phyloP scores from a whole-genome alignment of 2,113 vertebrate species.

The Saguinus imperator region DNA sequence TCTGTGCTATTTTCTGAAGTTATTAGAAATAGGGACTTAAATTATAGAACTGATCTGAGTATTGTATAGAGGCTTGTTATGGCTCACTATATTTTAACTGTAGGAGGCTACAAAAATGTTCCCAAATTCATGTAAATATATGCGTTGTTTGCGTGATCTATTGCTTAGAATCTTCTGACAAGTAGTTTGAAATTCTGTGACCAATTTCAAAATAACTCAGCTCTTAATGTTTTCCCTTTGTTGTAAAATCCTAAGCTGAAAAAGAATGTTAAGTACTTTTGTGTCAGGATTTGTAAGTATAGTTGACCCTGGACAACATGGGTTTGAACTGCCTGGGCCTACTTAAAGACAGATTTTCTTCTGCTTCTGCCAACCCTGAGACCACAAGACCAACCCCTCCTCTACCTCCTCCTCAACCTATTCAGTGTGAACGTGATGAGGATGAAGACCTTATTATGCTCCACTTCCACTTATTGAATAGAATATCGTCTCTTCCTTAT shows the following conservation, averaged over 20 bases:
- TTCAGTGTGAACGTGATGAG: neutral
- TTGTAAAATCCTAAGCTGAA: neutral
- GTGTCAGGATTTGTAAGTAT: conserved; percentile 40
- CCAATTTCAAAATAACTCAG: conserved; percentile 45
- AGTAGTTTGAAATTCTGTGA: conserved; percentile 39
- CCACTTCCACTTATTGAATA: neutral
- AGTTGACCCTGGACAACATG: neutral
- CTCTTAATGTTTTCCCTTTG: conserved; percentile 37
- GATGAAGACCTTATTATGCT: neutral
- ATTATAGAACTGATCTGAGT: conserved; percentile 48
- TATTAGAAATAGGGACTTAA: conserved; percentile 55
- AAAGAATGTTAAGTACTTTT: conserved; percentile 47
- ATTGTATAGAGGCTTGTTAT: conserved; percentile 1
- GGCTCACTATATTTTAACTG: conserved; percentile 35
- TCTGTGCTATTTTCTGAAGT: conserved; percentile 32
- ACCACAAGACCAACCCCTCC: neutral
- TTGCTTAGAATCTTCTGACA: conserved; percentile 52
- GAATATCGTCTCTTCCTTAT: neutral
- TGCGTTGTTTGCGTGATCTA: conserved; percentile 30
- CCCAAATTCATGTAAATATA: conserved; percentile 50
- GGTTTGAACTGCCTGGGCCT: neutral
- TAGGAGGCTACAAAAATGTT: conserved; percentile 39
- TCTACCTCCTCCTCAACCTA: neutral
- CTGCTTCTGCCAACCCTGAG: neutral
- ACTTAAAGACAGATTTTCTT: neutral